Conservation (phyloP, 2,113 vertebrate species). For the Vimba vimba region DNA sequence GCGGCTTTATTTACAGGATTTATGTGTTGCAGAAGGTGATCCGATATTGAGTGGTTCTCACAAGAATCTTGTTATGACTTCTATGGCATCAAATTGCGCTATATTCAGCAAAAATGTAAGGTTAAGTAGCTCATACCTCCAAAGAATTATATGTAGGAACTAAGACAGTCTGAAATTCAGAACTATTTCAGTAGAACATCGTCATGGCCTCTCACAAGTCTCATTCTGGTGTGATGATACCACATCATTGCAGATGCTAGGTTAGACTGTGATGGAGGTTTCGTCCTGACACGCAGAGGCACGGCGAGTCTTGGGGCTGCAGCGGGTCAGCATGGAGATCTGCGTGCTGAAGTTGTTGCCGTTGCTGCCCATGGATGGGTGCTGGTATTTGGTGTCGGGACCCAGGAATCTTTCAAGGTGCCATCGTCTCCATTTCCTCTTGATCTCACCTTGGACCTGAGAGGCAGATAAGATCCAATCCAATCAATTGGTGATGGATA, state of each 20-base stretch:
- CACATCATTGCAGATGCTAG: not conserved
- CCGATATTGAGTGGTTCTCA: not conserved
- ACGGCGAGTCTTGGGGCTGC: constrained; percentile 91
- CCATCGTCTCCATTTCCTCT: constrained; percentile 98
- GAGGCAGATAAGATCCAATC: not conserved
- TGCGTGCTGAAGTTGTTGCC: constrained; percentile 97
- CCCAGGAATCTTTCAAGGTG: constrained; percentile 95
- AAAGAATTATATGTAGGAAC: constrained; percentile 12
- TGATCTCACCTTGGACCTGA: constrained; percentile 97
- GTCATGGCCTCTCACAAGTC: not conserved
- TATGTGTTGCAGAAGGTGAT: not conserved
- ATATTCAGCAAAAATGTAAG: not conserved
- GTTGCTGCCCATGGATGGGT: constrained; percentile 93
- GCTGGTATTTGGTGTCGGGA: constrained; percentile 94
- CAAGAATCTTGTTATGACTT: not conserved
- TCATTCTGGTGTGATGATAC: not conserved
- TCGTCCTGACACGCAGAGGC: constrained; percentile 72
- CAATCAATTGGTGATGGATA: not conserved
- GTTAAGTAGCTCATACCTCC: constrained; percentile 9
- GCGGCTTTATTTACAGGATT: constrained; percentile 20
- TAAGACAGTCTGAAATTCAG: not conserved
- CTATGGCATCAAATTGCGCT: not conserved
- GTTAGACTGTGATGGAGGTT: constrained; percentile 62
- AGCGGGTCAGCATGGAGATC: constrained; percentile 95
- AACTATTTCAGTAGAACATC: not conserved